These are phyloP conservation scores for Zygothrica quintamaculata DNA, from an alignment of 2,888 invertebrate species.

Conservation along the genomic window DNA sequence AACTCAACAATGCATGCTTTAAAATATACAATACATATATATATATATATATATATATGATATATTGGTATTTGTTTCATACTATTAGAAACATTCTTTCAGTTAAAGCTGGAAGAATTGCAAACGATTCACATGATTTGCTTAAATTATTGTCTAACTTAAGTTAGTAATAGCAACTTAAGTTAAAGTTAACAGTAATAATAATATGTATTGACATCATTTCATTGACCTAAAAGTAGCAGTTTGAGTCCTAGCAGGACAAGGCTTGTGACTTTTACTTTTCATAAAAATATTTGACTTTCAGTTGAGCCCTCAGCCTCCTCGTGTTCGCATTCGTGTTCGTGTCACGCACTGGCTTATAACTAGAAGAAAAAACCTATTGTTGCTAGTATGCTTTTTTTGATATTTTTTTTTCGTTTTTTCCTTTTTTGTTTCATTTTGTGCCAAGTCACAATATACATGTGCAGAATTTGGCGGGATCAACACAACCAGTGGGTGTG, in stretches of 20 bases:
- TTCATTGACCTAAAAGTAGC: too few relatives aligned
- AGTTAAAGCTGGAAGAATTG: too few relatives aligned
- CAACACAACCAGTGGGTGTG: conserved; percentile 31
- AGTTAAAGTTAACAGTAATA: too few relatives aligned
- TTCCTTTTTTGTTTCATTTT: conserved; percentile 5
- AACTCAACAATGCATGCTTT: too few relatives aligned
- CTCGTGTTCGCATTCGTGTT: background rate
- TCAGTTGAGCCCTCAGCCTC: conserved; percentile 3
- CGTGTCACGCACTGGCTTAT: conserved; percentile 32
- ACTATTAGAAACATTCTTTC: too few relatives aligned
- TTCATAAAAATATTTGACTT: conserved; percentile 11
- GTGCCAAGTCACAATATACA: conserved; percentile 32
- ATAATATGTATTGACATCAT: background rate
- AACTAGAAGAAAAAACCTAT: conserved; percentile 1
- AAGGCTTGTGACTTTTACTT: conserved; percentile 18
- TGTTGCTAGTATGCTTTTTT: conserved; percentile 1
- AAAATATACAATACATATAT: background rate
- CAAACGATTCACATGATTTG: too few relatives aligned
- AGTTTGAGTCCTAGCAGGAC: conserved; percentile 2
- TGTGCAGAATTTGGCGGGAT: conserved; percentile 35
- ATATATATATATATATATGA: background rate
- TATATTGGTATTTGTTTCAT: too few relatives aligned
- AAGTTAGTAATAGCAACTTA: background rate
- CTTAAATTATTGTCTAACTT: too few relatives aligned
- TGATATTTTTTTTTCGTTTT: conserved; percentile 4